Conservation (phyloP, 2,797 vertebrate genomes). For the Eupleurogrammus muticus region DNA sequence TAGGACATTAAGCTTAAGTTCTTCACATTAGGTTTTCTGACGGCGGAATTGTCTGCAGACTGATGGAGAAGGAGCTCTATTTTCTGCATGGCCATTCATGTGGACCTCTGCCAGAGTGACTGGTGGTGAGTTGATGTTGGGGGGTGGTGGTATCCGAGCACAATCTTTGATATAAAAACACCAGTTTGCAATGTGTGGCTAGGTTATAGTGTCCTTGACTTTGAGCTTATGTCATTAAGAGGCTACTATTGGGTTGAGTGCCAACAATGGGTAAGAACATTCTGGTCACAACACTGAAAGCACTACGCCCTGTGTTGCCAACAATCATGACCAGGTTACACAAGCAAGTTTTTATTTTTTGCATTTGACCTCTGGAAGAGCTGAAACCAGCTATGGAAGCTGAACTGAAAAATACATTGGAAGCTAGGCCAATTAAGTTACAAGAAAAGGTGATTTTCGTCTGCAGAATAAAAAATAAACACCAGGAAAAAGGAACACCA, state of each 20-base stretch:
- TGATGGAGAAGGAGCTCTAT: constrained; percentile 59
- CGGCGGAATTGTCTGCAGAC: constrained; percentile 43
- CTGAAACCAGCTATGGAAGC: not conserved
- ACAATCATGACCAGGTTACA: not conserved
- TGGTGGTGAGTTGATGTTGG: constrained; percentile 34
- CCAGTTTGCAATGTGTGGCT: not conserved
- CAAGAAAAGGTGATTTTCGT: constrained; percentile 12
- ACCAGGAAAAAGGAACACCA: not conserved
- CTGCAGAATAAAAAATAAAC: constrained; percentile 1
- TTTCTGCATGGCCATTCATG: constrained; percentile 62
- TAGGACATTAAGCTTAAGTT: constrained; percentile 14
- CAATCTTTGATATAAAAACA: constrained; percentile 21
- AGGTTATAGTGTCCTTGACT: constrained; percentile 49
- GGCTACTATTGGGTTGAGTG: not conserved
- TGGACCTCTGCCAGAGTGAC: constrained; percentile 20
- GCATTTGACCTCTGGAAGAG: constrained; percentile 24
- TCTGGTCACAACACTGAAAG: constrained; percentile 42
- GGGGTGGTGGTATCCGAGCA: constrained; percentile 31
- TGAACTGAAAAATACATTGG: too few relatives aligned
- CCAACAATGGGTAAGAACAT: constrained; percentile 24
- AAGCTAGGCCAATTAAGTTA: constrained; percentile 21
- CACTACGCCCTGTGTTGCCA: constrained; percentile 7
- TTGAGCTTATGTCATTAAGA: constrained; percentile 25
- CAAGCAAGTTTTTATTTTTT: constrained; percentile 21
- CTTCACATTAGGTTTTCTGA: not conserved